Evolutionary conservation across 1,140 invertebrate genomes (phyloP).

Genomic region (Orchesella cincta): DNA sequence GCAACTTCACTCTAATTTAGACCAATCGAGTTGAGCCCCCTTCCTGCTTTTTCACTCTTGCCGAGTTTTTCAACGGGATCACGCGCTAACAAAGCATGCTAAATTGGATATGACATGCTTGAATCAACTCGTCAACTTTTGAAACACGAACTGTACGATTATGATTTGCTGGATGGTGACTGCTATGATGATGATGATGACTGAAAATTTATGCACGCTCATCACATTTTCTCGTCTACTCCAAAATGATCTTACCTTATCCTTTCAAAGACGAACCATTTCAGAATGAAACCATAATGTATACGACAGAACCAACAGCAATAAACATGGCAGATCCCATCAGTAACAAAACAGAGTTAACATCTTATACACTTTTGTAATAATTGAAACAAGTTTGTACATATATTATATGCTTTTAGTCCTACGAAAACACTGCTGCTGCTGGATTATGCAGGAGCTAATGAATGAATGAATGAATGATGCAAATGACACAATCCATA

Average conservation of each 20-base stretch:
- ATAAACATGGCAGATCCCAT: not conserved
- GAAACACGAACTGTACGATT: not conserved
- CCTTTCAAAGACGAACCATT: not conserved
- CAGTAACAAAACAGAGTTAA: not conserved
- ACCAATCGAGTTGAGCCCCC: not conserved
- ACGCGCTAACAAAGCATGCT: not conserved
- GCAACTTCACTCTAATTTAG: not conserved
- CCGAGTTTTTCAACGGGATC: not conserved
- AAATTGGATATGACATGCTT: not conserved
- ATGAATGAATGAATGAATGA: too few species aligned
- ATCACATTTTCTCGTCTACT: not conserved
- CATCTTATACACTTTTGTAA: not conserved
- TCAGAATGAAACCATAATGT: too few species aligned
- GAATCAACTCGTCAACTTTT: slow-evolving; percentile 2
- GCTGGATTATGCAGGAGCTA: too few species aligned
- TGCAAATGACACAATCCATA: too few species aligned
- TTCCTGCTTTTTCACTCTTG: not conserved
- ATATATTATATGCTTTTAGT: not conserved
- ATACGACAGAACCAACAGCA: too few species aligned
- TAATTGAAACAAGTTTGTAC: not conserved
- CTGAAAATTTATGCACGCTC: not conserved
- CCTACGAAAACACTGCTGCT: too few species aligned
- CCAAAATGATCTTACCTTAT: not conserved
- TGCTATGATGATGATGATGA: not conserved
- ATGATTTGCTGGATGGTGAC: not conserved